Conservation (phyloP, 2,113 vertebrate genomes). For the Hippocampus guttulatus region DNA sequence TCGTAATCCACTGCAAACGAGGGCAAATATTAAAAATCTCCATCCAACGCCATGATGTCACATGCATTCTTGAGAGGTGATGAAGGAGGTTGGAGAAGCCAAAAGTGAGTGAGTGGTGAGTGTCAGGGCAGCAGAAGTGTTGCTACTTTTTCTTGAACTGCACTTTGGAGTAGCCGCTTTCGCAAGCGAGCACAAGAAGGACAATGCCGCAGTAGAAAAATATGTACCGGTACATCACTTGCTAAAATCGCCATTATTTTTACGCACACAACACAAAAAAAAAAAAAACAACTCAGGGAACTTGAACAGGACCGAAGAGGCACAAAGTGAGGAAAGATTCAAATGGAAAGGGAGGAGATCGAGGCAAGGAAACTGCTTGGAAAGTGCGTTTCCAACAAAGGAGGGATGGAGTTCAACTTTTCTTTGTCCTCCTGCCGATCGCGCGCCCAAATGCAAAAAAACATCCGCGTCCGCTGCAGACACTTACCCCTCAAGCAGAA, state of each 20-base stretch:
- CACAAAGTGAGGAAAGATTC: constrained; percentile 37
- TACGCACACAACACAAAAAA: background rate
- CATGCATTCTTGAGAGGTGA: constrained; percentile 7
- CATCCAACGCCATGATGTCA: background rate
- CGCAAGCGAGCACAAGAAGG: background rate
- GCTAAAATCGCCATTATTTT: too few species aligned
- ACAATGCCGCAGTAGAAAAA: background rate
- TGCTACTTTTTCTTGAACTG: background rate
- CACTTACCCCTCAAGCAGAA: constrained; percentile 70
- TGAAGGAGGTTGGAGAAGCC: background rate
- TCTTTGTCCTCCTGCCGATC: constrained; percentile 49
- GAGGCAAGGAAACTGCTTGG: constrained; percentile 35
- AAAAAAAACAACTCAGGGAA: constrained; percentile 12
- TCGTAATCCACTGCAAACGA: background rate
- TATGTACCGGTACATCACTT: too few species aligned
- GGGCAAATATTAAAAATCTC: background rate
- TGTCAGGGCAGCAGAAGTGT: background rate
- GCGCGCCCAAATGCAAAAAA: constrained; percentile 13
- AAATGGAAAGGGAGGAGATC: constrained; percentile 38
- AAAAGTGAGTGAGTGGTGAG: background rate
- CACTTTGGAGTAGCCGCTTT: background rate
- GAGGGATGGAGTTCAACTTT: constrained; percentile 48
- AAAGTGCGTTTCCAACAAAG: constrained; percentile 33
- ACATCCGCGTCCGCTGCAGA: background rate
- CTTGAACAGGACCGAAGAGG: constrained; percentile 11